phyloP scores from a whole-genome alignment of 2,888 invertebrate species.

The Litoditis marina region DNA sequence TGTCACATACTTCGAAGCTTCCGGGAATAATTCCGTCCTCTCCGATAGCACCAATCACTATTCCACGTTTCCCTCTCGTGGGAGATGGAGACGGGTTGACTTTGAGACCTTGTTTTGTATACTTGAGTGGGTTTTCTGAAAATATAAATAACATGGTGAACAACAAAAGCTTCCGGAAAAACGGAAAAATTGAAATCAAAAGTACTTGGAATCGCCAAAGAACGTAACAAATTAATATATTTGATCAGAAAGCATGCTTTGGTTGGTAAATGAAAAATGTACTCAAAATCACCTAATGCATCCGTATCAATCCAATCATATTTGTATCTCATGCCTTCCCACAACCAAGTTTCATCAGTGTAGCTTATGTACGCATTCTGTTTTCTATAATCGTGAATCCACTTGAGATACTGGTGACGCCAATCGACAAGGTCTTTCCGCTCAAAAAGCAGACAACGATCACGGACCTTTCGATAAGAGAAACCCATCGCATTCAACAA shows the following conservation, averaged over 20 bases:
- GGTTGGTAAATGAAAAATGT: background rate
- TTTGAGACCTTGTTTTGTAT: background rate
- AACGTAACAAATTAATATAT: no score
- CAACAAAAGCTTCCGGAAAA: no score
- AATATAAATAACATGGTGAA: no score
- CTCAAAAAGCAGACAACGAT: background rate
- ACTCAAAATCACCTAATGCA: background rate
- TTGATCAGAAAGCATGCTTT: no score
- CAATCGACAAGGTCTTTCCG: background rate
- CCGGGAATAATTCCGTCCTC: background rate
- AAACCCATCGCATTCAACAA: background rate
- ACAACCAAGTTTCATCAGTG: background rate
- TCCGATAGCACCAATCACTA: constrained; percentile 5
- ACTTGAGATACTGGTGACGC: background rate
- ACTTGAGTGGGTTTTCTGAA: constrained; percentile 3
- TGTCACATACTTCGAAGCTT: no score
- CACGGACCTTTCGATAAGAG: background rate
- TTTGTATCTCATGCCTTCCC: background rate
- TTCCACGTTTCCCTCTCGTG: constrained; percentile 1
- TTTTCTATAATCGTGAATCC: background rate
- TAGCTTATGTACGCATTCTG: background rate
- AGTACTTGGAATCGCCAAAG: no score
- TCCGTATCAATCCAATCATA: background rate
- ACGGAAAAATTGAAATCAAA: no score
- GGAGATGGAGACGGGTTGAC: constrained; percentile 1